These are phyloP conservation scores for Hyles euphorbiae DNA, from an alignment of 1,140 invertebrate genomes.

Conservation along the genomic window DNA sequence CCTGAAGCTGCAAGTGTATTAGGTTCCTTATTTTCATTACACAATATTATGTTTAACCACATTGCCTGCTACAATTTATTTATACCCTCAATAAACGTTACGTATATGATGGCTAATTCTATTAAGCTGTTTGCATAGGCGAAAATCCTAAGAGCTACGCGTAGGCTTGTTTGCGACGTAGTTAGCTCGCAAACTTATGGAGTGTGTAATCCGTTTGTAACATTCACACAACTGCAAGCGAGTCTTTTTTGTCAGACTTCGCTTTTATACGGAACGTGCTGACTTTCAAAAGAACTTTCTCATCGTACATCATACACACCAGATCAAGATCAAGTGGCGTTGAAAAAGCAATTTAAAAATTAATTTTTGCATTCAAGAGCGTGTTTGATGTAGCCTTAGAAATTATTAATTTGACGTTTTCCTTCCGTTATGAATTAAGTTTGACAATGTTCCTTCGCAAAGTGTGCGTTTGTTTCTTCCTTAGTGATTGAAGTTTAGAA, in stretches of 20 bases:
- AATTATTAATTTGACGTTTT: background rate
- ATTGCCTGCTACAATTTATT: no score
- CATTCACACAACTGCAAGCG: no score
- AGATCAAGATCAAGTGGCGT: background rate
- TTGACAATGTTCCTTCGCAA: background rate
- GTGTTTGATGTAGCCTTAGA: background rate
- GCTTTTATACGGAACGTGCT: background rate
- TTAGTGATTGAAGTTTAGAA: slow-evolving; percentile 10
- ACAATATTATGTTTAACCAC: background rate
- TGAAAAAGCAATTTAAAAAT: background rate
- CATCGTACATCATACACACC: background rate
- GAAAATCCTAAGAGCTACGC: no score
- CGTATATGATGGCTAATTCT: no score
- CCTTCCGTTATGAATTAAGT: slow-evolving; percentile 2
- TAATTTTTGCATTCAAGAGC: background rate
- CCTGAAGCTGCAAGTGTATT: no score
- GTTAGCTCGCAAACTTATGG: no score
- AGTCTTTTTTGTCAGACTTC: no score
- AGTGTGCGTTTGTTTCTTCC: background rate
- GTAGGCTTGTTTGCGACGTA: no score
- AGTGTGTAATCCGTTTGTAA: no score
- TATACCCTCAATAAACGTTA: no score
- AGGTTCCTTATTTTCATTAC: no score
- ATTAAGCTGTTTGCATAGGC: no score
- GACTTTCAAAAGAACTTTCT: slow-evolving; percentile 5